These are phyloP conservation scores for Chloroceryle aenea DNA, from an alignment of 2,113 vertebrate genomes.

Conservation along the genomic window DNA sequence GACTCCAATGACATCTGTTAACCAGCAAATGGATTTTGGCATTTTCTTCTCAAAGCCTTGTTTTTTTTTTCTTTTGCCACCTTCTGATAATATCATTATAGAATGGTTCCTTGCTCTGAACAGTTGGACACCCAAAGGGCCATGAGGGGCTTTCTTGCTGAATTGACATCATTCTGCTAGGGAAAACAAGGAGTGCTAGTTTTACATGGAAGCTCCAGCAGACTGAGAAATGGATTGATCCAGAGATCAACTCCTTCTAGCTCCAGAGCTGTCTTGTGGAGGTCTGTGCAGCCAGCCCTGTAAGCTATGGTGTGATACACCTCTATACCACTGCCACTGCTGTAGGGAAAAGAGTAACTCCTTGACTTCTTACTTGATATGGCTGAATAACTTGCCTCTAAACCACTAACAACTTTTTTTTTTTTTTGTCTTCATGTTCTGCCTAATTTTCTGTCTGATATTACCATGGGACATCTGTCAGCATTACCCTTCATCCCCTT, in stretches of 20 bases:
- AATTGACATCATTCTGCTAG: background rate
- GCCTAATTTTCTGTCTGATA: background rate
- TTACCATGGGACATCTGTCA: background rate
- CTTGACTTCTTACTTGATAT: background rate
- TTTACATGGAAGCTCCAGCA: background rate
- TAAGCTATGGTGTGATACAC: background rate
- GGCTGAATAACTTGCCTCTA: background rate
- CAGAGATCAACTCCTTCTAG: background rate
- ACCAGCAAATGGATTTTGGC: background rate
- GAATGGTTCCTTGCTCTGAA: background rate
- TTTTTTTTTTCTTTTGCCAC: background rate
- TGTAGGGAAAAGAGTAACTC: background rate
- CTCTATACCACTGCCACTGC: background rate
- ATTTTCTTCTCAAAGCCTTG: background rate
- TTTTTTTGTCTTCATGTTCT: background rate
- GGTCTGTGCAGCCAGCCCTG: background rate
- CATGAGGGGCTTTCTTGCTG: background rate
- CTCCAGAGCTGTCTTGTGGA: background rate
- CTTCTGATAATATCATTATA: background rate
- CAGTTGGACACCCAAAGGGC: background rate
- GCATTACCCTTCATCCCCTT: background rate
- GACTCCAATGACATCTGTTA: background rate
- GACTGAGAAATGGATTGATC: background rate
- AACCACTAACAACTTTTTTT: accelerated
- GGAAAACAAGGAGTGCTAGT: background rate